Conservation (phyloP, 2,888 invertebrate genomes). For the Dyspetes luteomarginatus region DNA sequence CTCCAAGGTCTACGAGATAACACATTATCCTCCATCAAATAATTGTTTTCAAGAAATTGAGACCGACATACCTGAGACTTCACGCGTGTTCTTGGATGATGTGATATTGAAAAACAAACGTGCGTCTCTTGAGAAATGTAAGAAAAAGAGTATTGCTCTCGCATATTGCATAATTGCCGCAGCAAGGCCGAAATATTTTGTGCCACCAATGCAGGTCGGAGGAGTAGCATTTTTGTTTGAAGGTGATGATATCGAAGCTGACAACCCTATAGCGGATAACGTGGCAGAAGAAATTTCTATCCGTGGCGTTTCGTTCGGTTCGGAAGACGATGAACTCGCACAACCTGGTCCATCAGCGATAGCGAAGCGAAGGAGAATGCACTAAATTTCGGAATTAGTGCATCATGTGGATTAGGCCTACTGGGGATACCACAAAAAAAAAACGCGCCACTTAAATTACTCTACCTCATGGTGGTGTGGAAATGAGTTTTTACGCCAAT, state of each 20-base stretch:
- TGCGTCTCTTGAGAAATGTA: neutral
- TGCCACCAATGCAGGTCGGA: too few relatives aligned
- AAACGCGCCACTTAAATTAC: too few relatives aligned
- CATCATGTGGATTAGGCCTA: too few relatives aligned
- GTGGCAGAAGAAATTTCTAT: constrained; percentile 57
- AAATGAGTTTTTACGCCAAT: neutral
- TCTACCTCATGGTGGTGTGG: too few relatives aligned
- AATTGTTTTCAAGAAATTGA: neutral
- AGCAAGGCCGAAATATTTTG: constrained; percentile 73
- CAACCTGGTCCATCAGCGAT: constrained; percentile 54
- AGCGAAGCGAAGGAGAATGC: constrained; percentile 46
- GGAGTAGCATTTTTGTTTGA: too few relatives aligned
- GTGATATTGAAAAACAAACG: constrained; percentile 14
- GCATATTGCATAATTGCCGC: constrained; percentile 57
- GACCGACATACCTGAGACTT: constrained; percentile 67
- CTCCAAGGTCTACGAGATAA: constrained; percentile 70
- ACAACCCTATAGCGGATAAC: constrained; percentile 56
- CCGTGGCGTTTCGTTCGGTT: constrained; percentile 52
- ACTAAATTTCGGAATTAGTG: too few relatives aligned
- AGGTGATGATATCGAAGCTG: constrained; percentile 47
- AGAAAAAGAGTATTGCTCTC: neutral
- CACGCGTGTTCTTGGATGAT: constrained; percentile 66
- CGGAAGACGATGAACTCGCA: constrained; percentile 58
- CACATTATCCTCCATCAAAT: constrained; percentile 57
- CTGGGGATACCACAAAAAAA: too few relatives aligned